Conservation (phyloP, 1,140 invertebrate genomes). For the Daktulosphaira vitifoliae region DNA sequence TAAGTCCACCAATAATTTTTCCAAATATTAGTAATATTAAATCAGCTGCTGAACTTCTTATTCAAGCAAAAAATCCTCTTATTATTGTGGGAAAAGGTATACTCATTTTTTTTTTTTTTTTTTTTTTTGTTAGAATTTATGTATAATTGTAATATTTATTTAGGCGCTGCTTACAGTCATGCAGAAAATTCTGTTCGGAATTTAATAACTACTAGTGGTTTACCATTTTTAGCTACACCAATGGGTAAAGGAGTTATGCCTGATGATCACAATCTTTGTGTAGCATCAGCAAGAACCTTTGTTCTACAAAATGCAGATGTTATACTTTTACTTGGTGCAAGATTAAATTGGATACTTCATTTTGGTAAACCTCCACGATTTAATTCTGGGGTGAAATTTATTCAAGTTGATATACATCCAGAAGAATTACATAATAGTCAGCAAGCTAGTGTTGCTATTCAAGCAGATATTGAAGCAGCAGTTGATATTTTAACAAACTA, state of each 20-base stretch:
- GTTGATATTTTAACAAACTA: conserved; percentile 50
- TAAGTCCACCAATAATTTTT: conserved; percentile 54
- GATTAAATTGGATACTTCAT: conserved; percentile 96
- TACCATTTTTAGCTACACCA: conserved; percentile 88
- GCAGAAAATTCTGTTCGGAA: conserved; percentile 62
- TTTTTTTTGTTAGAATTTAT: conserved; percentile 19
- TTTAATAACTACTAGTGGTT: conserved; percentile 58
- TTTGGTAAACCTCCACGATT: conserved; percentile 86
- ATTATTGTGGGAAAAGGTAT: conserved; percentile 87
- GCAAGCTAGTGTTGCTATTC: conserved; percentile 59
- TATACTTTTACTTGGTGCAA: conserved; percentile 77
- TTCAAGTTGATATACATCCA: conserved; percentile 82
- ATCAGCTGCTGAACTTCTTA: conserved; percentile 59
- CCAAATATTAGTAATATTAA: conserved; percentile 59
- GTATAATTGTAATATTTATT: conserved; percentile 11
- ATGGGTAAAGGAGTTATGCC: conserved; percentile 94
- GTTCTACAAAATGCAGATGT: conserved; percentile 83
- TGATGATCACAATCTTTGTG: conserved; percentile 66
- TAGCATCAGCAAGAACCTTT: conserved; percentile 73
- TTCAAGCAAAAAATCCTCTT: conserved; percentile 66
- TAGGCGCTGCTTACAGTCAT: conserved; percentile 67
- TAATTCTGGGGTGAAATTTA: conserved; percentile 71
- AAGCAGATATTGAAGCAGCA: conserved; percentile 68
- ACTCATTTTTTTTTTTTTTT: neutral
- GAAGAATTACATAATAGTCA: conserved; percentile 91